Base-by-base conservation (phyloP, 2,113 vertebrate species). In the Cyphomyrus discorhynchus region DNA sequence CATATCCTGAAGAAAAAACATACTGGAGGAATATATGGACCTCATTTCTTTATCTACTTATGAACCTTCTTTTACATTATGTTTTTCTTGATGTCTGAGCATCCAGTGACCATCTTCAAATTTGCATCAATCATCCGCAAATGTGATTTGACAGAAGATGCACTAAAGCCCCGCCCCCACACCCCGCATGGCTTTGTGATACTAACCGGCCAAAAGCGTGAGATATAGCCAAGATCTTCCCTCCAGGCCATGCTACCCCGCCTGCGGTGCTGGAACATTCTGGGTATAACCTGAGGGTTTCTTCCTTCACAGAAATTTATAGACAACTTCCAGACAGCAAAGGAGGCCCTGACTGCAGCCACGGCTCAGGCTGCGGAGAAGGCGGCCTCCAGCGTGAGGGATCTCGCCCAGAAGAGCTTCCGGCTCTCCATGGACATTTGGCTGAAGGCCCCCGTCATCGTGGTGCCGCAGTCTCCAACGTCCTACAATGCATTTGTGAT, bases 401-500 rank as follows among this genome's bases (percentile, higher is more conserved):
- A 96, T 80, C 94, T 99, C 2, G 96, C 98, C n/a, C 96, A 97
- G 91, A 97, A 97, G 94, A 99, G 98, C 88, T 97, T 97, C 82
- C 97, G 98, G 1, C 94, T 99, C 74, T 95, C 96, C 0, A 92
- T 97, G 95, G 96, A 96, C 91, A 94, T 99, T 91, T 91, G 95
- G 89, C 93, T 99, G 90, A 99, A 99, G 94, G 98, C 98, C 0
- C 98, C 98, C 0, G 97, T 99, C 74, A 96, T 99, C 91, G 91
- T 99, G 58, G 92, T 99, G 90, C 98, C 98, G 0, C 97, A 98
- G 94, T 98, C 97, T 9, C 97, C 98, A 0, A 84, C 91, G 47
- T 99, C 98, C 8, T 92, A 94, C 5, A 96, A 93, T 92, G 98
- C 97, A 1, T 89, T 99, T 24, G 94, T 98, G 53, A 92, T 98